Evolutionary conservation across 2,797 vertebrate genomes (phyloP).

Genomic region (Podarcis lilfordi): DNA sequence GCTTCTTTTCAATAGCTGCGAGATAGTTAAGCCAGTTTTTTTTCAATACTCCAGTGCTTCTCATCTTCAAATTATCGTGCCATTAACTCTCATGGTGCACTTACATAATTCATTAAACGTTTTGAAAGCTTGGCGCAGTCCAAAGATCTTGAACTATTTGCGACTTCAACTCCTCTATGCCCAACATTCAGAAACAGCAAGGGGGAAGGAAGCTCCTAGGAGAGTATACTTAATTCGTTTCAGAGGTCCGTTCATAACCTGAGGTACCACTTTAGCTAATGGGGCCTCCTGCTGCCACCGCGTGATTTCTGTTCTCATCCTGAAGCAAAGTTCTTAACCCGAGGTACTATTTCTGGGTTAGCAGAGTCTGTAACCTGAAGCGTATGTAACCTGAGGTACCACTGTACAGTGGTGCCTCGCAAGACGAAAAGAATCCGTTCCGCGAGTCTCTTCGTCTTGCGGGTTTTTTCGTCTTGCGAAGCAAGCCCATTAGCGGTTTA

Average conservation of each 20-base stretch:
- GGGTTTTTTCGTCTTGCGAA: too few relatives aligned
- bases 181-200: neutral
- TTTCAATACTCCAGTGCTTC: neutral
- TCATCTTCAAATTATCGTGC: conserved; percentile 13
- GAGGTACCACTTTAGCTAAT: too few relatives aligned
- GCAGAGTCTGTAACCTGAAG: too few relatives aligned
- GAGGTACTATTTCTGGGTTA: too few relatives aligned
- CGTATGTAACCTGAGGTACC: too few relatives aligned
- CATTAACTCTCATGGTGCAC: neutral
- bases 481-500: too few relatives aligned
- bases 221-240: conserved; percentile 62
- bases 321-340: too few relatives aligned
- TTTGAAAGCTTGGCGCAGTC: neutral
- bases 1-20: neutral
- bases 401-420: conserved; percentile 65
- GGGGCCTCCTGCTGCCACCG: too few relatives aligned
- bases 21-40: conserved; percentile 13
- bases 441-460: too few relatives aligned
- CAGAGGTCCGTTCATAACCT: too few relatives aligned
- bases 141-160: neutral
- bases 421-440: too few relatives aligned
- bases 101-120: neutral
- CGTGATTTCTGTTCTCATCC: too few relatives aligned
- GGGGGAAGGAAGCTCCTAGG: conserved; percentile 64
- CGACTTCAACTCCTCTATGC: neutral